Conservation (phyloP, 1,140 invertebrate genomes). For the Cataglyphis hispanica region DNA sequence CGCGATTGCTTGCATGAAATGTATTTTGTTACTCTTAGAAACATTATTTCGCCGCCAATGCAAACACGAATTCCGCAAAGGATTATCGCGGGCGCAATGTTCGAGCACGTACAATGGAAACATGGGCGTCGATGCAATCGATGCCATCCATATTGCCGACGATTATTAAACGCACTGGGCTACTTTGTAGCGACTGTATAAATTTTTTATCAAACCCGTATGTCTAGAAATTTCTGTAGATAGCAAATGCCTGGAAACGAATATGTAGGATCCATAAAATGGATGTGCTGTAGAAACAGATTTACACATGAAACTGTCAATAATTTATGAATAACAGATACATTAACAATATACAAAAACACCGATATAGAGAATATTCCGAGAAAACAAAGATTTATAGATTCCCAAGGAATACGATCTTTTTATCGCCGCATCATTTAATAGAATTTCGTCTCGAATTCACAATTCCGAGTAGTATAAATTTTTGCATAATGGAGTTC, state of each 20-base stretch:
- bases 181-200: slow-evolving; percentile 26
- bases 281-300: background rate
- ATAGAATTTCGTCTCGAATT: background rate
- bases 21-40: background rate
- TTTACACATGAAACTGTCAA: slow-evolving; percentile 8
- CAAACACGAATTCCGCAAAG: slow-evolving; percentile 27
- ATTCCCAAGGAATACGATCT: background rate
- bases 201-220: slow-evolving; percentile 1
- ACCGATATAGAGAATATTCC: slow-evolving; percentile 26
- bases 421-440: slow-evolving; percentile 14
- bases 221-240: slow-evolving; percentile 18
- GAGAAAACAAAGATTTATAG: slow-evolving; percentile 50
- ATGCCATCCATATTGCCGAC: slow-evolving; percentile 37
- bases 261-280: background rate
- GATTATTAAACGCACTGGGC: slow-evolving; percentile 28
- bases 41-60: slow-evolving; percentile 40
- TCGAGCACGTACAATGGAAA: slow-evolving; percentile 46
- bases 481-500: slow-evolving; percentile 15
- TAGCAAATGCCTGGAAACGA: slow-evolving; percentile 4
- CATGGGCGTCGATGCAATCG: slow-evolving; percentile 50
- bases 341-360: slow-evolving; percentile 12
- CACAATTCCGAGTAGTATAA: background rate
- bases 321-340: slow-evolving; percentile 15
- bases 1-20: background rate
- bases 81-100: slow-evolving; percentile 46